Base-by-base conservation (phyloP, 2,888 invertebrate species). In the Altica lythri region DNA sequence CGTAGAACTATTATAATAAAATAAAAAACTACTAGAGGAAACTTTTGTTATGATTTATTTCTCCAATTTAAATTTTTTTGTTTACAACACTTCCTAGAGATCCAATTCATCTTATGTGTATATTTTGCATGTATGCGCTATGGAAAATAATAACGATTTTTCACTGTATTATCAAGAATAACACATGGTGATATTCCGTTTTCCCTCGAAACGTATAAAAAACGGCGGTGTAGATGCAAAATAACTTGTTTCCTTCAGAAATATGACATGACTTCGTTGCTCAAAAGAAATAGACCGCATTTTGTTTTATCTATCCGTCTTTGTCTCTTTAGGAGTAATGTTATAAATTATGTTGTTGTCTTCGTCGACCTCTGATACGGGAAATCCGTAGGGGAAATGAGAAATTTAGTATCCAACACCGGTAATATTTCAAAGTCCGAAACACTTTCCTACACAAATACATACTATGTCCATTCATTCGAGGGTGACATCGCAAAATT, bases 361-460 rank as follows among this genome's bases (percentile, higher is more conserved):
- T 70, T 67, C 68, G 68, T 69, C 67, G 66, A 63, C 61, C 68
- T 60, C 63, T 56, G 63, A 59, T 62, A 59, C 65, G 64, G 63
- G 59, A 60, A 60, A 60, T 66, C 69, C 67, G 49, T 63, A 61
- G 60, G 69, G 72, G 72, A 71, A 68, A 68, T 66, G 70, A 67
- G 66, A 70, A 73, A 73, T 73, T 73, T 72, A 72, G 64, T 72
- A 70, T 72, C 70, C 65, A 66, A 65, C 64, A 65, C 65, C 65
- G 65, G 68, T 68, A 68, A 74, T 74, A 74, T 73, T 72, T 74
- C 72, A 74, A 69, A 71, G 72, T 71, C 71, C 68, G 64, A 69
- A 71, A 70, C 70, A 72, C 70, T 72, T 69, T 70, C 66, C 57
- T 63, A 43, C 56, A 57, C 53, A 34, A 34, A 34, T 34, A 34